Percentiles rank a stretch among this genome's conserved stretches.
Conservation (phyloP, 2,888 invertebrate genomes). For the Epistrophe grossulariae region DNA sequence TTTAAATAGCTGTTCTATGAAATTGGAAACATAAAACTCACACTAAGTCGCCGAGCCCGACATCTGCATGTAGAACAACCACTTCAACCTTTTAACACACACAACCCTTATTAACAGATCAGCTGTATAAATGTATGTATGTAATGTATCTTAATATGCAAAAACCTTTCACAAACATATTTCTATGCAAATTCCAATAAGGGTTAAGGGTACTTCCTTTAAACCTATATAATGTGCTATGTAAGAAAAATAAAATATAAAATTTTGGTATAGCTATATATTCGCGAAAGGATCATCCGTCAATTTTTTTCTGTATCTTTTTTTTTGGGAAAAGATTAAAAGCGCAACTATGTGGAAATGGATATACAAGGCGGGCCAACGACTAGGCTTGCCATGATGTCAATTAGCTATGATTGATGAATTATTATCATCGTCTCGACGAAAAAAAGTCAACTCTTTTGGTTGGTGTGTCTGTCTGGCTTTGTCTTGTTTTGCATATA, state of each 20-base stretch:
- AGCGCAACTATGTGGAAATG: conserved; percentile 43
- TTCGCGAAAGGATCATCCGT: conserved; percentile 65
- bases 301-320: conserved; percentile 43
- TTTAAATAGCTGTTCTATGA: conserved; percentile 29
- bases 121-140: conserved; percentile 44
- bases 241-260: conserved; percentile 10
- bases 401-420: conserved; percentile 75
- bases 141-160: no score
- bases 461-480: background rate
- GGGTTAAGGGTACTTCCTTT: conserved; percentile 34
- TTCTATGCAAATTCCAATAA: conserved; percentile 64
- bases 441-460: conserved; percentile 54
- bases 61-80: conserved; percentile 70
- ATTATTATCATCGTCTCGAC: conserved; percentile 54
- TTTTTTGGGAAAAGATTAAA: conserved; percentile 34
- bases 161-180: conserved; percentile 50
- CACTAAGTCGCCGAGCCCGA: conserved; percentile 17
- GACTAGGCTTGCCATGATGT: conserved; percentile 68
- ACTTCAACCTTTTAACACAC: conserved; percentile 46
- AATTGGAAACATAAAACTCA: conserved; percentile 33
- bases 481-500: no score
- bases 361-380: conserved; percentile 60
- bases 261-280: conserved; percentile 38
- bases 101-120: conserved; percentile 57
- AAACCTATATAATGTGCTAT: background rate